Percentiles rank a stretch among this genome's conserved stretches.
These are phyloP conservation scores for Empidonax alnorum DNA, from an alignment of 2,113 vertebrate genomes.

Conservation along the genomic window DNA sequence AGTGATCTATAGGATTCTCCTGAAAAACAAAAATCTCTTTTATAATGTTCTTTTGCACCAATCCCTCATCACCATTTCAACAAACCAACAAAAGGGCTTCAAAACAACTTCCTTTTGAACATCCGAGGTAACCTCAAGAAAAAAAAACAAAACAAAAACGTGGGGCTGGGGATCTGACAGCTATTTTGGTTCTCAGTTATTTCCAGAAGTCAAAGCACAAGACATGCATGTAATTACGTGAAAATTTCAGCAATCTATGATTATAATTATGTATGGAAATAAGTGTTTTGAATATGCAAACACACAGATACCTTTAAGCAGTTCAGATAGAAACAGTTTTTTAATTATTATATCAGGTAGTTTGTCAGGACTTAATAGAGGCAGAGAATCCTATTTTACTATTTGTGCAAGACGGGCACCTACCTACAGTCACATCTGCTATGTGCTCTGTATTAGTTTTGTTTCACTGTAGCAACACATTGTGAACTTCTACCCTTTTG, in stretches of 20 bases:
- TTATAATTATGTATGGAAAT: not conserved
- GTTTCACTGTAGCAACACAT: not conserved
- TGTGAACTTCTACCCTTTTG: not conserved
- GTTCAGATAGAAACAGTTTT: not conserved
- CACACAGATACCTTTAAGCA: not conserved
- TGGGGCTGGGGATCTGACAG: not conserved
- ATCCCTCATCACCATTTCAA: fast-evolving
- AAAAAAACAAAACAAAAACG: not conserved
- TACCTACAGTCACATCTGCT: not conserved
- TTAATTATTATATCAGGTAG: not conserved
- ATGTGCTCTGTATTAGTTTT: not conserved
- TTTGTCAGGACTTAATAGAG: not conserved
- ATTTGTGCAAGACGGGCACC: not conserved
- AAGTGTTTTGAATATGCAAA: not conserved
- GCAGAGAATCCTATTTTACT: not conserved
- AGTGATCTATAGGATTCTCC: not conserved
- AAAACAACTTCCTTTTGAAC: not conserved
- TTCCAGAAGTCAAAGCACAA: not conserved
- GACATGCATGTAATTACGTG: not conserved
- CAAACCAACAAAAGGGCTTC: not conserved
- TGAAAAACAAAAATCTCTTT: not conserved
- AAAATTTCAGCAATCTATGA: not conserved
- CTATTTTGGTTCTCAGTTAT: not conserved
- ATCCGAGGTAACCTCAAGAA: not conserved
- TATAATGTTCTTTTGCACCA: not conserved